Conservation (phyloP, 2,797 vertebrate species). For the Sphaeramia orbicularis region DNA sequence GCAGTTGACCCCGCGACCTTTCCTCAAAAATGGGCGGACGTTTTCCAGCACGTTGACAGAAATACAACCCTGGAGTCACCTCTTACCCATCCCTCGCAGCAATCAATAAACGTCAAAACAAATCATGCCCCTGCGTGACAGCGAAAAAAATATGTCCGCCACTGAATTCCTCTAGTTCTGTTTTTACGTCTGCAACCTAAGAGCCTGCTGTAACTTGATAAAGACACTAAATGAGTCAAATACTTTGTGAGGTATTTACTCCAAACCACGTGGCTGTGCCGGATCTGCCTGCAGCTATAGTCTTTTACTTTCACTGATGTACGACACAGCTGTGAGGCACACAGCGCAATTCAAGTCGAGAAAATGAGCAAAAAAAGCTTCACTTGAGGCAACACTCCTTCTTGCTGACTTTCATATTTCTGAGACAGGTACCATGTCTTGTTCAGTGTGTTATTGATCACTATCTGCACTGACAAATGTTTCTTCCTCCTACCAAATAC, state of each 20-base stretch:
- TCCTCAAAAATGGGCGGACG: conserved; percentile 35
- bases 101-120: conserved; percentile 64
- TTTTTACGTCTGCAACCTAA: conserved; percentile 15
- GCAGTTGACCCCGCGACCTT: conserved; percentile 45
- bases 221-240: conserved; percentile 41
- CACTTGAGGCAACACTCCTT: too few relatives aligned
- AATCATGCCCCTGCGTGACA: conserved; percentile 39
- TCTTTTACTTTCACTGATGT: conserved; percentile 6
- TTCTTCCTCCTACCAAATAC: too few relatives aligned
- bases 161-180: conserved; percentile 33
- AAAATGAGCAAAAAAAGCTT: too few relatives aligned
- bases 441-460: too few relatives aligned
- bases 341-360: neutral
- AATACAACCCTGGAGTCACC: conserved; percentile 52
- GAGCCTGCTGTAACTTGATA: conserved; percentile 60
- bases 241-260: conserved; percentile 37
- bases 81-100: conserved; percentile 16
- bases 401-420: too few relatives aligned
- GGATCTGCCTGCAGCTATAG: conserved; percentile 23
- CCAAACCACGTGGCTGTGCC: conserved; percentile 12
- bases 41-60: conserved; percentile 57
- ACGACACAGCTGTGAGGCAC: conserved; percentile 6
- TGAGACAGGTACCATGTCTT: too few relatives aligned
- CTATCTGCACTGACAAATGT: too few relatives aligned
- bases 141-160: conserved; percentile 8